Evolutionary conservation across 2,797 vertebrate genomes (phyloP).

Genomic region (Acrossocheilus fasciatus): DNA sequence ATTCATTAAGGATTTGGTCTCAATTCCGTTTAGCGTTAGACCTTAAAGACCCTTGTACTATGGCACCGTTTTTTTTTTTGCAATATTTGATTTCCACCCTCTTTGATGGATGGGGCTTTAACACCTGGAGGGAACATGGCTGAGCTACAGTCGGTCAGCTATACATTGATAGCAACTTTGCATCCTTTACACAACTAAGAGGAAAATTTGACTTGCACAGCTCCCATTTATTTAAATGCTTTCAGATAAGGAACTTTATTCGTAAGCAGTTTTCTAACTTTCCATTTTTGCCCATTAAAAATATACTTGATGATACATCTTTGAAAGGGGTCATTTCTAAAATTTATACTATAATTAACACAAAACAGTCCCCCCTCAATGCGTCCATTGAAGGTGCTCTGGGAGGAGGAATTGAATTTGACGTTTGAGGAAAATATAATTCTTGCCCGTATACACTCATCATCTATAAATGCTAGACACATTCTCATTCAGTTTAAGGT

Average conservation of each 20-base stretch:
- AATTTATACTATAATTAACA: not conserved
- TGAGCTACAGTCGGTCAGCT: not conserved
- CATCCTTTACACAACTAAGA: not conserved
- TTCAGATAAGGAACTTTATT: not conserved
- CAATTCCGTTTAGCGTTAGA: no score
- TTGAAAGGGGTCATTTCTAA: not conserved
- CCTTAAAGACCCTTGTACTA: not conserved
- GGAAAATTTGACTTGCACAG: not conserved
- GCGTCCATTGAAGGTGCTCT: not conserved
- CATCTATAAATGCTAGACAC: not conserved
- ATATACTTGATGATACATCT: not conserved
- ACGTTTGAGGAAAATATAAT: not conserved
- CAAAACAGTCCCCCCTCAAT: not conserved
- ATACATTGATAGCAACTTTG: not conserved
- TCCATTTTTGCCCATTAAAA: not conserved
- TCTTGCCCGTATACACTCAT: not conserved
- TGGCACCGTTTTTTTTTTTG: not conserved
- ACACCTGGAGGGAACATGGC: not conserved
- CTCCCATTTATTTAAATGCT: not conserved
- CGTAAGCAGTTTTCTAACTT: not conserved
- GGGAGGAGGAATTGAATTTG: not conserved
- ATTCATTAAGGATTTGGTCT: conserved; percentile 7
- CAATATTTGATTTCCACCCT: not conserved
- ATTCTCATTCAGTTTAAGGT: no score
- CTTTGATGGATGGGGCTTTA: not conserved